phyloP scores from a whole-genome alignment of 2,113 vertebrate species.

The Engystomops pustulosus region DNA sequence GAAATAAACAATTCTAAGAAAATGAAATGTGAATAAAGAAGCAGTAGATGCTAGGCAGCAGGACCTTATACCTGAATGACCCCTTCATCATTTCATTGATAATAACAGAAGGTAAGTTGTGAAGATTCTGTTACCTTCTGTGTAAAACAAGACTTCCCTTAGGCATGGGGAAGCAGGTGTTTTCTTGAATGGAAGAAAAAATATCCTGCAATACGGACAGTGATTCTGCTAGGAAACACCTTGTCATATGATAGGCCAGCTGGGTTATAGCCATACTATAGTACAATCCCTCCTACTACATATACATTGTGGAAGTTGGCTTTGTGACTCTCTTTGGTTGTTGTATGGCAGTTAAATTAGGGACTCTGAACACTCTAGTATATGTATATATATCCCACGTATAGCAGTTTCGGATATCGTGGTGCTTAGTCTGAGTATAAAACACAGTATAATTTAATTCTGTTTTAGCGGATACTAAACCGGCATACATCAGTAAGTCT shows the following conservation, averaged over 20 bases:
- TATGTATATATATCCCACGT: no score
- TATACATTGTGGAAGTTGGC: neutral
- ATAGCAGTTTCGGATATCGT: no score
- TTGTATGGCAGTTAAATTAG: neutral
- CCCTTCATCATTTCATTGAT: neutral
- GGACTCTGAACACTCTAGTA: no score
- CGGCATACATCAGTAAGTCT: no score
- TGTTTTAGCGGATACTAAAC: no score
- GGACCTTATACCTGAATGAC: neutral
- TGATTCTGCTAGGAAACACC: neutral
- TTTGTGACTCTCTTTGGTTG: neutral
- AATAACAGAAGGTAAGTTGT: conserved; percentile 10
- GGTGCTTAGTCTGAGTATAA: no score
- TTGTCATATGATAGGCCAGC: neutral
- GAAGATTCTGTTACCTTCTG: neutral
- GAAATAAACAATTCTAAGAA: neutral
- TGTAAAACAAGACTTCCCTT: neutral
- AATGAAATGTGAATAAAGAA: neutral
- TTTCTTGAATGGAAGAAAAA: neutral
- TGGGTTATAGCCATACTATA: neutral
- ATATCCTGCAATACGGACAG: neutral
- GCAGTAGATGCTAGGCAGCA: neutral
- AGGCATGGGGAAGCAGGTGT: conserved; percentile 25
- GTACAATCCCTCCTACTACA: neutral
- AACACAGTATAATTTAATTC: no score